These are phyloP conservation scores for Indicator indicator DNA, from an alignment of 2,113 vertebrate genomes.

Conservation along the genomic window DNA sequence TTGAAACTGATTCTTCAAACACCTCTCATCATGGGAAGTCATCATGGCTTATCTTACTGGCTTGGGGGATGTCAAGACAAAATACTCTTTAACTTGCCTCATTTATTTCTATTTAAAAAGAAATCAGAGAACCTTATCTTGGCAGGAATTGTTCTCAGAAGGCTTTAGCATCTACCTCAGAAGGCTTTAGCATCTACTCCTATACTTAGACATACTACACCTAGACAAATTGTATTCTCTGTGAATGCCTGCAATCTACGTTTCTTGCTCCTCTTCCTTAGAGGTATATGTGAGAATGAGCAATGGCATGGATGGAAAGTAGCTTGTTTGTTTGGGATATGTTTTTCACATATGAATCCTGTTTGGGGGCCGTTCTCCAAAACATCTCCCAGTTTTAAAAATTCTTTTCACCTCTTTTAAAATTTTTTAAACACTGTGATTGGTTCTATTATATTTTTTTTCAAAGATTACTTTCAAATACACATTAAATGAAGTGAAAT, in stretches of 20 bases:
- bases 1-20: neutral
- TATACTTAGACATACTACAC: neutral
- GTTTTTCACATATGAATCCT: neutral
- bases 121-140: neutral
- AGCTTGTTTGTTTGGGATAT: neutral
- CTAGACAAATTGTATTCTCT: neutral
- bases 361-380: neutral
- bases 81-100: neutral
- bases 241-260: neutral
- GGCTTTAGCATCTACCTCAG: neutral
- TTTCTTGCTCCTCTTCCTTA: neutral
- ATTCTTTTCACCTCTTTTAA: neutral
- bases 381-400: neutral
- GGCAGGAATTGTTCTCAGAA: neutral
- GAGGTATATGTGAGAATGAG: neutral
- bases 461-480: neutral
- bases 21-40: neutral
- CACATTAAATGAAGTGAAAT: neutral
- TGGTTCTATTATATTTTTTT: neutral
- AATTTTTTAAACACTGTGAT: neutral
- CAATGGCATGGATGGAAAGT: neutral
- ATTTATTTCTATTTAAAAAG: neutral
- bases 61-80: neutral
- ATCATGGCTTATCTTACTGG: neutral
- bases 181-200: neutral